A percentile compares a stretch with the other conserved stretches of the same genome.
These are phyloP conservation scores for Etheostoma spectabile DNA, from an alignment of 2,113 vertebrate species.

Conservation along the genomic window DNA sequence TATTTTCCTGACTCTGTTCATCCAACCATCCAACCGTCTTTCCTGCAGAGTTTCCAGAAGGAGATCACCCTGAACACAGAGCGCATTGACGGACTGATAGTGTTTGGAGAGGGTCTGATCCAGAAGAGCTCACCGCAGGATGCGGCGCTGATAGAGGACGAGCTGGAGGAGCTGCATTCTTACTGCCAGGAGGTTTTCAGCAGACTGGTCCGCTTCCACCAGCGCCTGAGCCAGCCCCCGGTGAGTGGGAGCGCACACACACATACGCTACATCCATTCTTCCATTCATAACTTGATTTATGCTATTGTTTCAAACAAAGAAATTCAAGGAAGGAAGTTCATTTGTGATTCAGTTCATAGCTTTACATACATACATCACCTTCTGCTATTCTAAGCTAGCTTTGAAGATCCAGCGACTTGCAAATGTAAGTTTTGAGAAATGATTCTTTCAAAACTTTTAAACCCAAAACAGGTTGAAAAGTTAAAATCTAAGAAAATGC, in stretches of 20 bases:
- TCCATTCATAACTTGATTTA: background rate
- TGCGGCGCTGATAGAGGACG: conserved; percentile 91
- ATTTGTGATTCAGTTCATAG: background rate
- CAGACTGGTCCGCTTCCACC: conserved; percentile 93
- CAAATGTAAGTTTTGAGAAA: no score
- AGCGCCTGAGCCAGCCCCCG: conserved; percentile 87
- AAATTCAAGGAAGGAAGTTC: no score
- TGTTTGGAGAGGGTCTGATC: conserved; percentile 93
- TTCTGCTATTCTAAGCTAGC: background rate
- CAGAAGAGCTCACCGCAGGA: conserved; percentile 92
- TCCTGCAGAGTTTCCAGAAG: conserved; percentile 91
- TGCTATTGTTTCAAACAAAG: background rate
- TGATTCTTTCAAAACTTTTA: no score
- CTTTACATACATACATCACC: background rate
- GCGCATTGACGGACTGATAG: conserved; percentile 93
- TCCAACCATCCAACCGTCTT: background rate
- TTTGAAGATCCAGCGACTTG: background rate
- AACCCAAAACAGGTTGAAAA: no score
- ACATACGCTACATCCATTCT: background rate
- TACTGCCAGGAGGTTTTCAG: conserved; percentile 97
- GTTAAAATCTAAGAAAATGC: no score
- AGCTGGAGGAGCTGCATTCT: conserved; percentile 92
- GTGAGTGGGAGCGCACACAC: conserved; percentile 71
- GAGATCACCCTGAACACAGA: conserved; percentile 93
- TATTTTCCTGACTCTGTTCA: background rate